Base-by-base conservation (phyloP, 2,797 vertebrate species). In the Lagocephalus sceleratus region DNA sequence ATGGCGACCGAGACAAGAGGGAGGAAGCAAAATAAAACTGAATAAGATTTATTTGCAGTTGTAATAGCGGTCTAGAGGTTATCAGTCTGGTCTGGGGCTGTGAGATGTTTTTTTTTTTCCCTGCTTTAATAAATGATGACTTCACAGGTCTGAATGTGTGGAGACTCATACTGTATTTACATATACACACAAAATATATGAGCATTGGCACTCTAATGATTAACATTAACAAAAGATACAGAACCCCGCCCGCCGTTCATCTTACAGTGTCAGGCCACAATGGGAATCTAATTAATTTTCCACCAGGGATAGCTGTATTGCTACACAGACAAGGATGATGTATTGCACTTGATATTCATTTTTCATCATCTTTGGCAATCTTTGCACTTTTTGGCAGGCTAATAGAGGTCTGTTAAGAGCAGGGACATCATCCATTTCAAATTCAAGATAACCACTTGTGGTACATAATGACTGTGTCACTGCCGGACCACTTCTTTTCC, bases 301-400 rank as follows among this genome's bases (percentile, higher is more conserved):
- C 72, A 79, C 73, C 61, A 55, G 25, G 70, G 78, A 85, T 78
- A 82, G 76, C 79, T 76, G 78, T 87, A 86, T 87, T 82, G 71
- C 81, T 68, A 69, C 70, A 62, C 78, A 81, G 87, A 84, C 88
- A 87, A 76, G 70, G 83, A 86, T 90, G 88, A 91, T 90, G 80
- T 85, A 90, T 90, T 87, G 82, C 81, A 85, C 84, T 84, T 88
- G 84, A 89, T 89, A 87, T 88, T 89, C 73, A 86, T 85, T 90
- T 90, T 89, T 82, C 83, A 83, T 85, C 76, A 74, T 87, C 75
- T 80, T 77, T 78, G 70, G 63, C 75, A 82, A 79, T 85, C 75
- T 75, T 81, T 82, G 68, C 70, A 79, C 79, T 84, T 79, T 75
- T 79, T 80, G 74, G 68, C 81, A 76, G 66, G 76, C 78, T 86